A percentile compares a stretch with the other conserved stretches of the same genome.
Evolutionary conservation across 2,113 vertebrate species (phyloP).

Genomic region (Lycaon pictus): DNA sequence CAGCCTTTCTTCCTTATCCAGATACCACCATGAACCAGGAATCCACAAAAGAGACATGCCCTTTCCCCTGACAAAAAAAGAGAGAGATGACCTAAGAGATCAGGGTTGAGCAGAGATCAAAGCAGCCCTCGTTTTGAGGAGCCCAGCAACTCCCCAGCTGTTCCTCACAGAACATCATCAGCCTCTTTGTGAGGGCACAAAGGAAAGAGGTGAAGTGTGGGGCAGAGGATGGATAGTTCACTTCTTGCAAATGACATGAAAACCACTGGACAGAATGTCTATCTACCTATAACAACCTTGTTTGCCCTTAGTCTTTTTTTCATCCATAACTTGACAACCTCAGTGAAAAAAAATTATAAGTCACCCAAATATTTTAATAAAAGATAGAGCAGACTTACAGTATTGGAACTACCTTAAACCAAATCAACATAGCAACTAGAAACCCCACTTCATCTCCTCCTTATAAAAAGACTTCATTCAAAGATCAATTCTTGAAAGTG

Average conservation of each 20-base stretch:
- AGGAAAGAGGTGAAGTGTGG: not conserved
- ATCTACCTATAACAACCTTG: not conserved
- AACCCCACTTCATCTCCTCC: not conserved
- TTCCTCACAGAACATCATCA: not conserved
- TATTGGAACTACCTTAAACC: not conserved
- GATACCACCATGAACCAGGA: not conserved
- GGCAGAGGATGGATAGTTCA: not conserved
- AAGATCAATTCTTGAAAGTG: not conserved
- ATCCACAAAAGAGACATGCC: not conserved
- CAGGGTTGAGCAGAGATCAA: slow-evolving; percentile 50
- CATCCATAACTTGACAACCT: not conserved
- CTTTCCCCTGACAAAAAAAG: not conserved
- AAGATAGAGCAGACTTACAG: not conserved
- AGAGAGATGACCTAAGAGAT: not conserved
- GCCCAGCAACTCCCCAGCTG: not conserved
- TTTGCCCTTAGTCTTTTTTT: slow-evolving; percentile 23
- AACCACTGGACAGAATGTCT: not conserved
- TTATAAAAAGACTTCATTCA: not conserved
- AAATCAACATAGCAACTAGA: slow-evolving; percentile 10
- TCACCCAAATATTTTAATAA: slow-evolving; percentile 36
- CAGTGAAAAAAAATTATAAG: slow-evolving; percentile 11
- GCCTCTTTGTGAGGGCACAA: not conserved
- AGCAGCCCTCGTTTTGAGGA: not conserved
- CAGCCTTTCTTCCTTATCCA: not conserved
- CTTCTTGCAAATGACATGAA: slow-evolving; percentile 47